phyloP scores from a whole-genome alignment of 2,797 vertebrate genomes.

The Coregonus ussuriensis region DNA sequence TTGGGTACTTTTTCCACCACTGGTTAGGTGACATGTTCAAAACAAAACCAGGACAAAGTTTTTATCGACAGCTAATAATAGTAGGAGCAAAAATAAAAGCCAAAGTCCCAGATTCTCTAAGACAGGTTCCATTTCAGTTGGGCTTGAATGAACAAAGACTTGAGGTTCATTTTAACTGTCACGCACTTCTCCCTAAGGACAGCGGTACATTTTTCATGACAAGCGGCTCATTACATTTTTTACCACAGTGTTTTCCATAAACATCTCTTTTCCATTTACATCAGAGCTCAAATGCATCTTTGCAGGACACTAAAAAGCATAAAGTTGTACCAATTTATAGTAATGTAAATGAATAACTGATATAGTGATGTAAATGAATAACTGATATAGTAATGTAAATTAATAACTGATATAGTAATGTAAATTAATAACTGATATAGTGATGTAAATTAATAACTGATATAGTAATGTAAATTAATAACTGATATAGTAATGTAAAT shows the following conservation, averaged over 20 bases:
- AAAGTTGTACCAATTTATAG: too few species aligned
- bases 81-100: not conserved
- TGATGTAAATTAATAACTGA: too few species aligned
- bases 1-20: too few species aligned
- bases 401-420: too few species aligned
- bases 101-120: not conserved
- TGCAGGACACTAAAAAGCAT: not conserved
- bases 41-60: not conserved
- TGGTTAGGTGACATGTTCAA: not conserved
- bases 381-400: too few species aligned
- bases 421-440: too few species aligned
- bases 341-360: too few species aligned
- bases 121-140: not conserved
- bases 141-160: not conserved
- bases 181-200: not conserved
- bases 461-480: too few species aligned
- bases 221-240: slow-evolving; percentile 7
- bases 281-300: not conserved
- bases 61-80: not conserved
- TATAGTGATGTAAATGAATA: too few species aligned
- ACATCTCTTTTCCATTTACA: slow-evolving; percentile 17
- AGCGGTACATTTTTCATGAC: not conserved
- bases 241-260: not conserved
- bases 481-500: too few species aligned
- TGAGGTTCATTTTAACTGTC: not conserved